phyloP scores from a whole-genome alignment of 1,140 invertebrate genomes.

The Caenorhabditis tropicalis region DNA sequence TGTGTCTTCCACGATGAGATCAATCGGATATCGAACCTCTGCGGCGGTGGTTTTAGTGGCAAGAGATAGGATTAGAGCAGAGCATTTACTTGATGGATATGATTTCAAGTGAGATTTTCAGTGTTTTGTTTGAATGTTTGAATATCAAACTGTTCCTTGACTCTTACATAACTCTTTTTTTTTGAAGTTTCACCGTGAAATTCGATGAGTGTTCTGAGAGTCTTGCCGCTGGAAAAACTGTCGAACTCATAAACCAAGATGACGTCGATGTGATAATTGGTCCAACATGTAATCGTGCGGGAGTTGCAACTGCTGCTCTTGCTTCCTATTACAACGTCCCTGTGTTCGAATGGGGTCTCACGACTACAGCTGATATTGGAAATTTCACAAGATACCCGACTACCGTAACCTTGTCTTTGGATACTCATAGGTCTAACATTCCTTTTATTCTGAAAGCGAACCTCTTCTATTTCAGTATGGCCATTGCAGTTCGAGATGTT shows the following conservation, averaged over 20 bases:
- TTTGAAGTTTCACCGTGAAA: conserved; percentile 10
- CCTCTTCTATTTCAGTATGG: not conserved
- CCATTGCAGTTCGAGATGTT: not conserved
- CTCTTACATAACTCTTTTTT: too few relatives aligned
- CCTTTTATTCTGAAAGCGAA: not conserved
- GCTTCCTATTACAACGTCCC: conserved; percentile 28
- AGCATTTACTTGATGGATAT: not conserved
- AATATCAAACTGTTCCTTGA: not conserved
- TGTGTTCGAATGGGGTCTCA: not conserved
- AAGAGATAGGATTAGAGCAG: not conserved
- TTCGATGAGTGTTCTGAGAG: conserved; percentile 16
- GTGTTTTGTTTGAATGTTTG: not conserved
- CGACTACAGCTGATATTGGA: not conserved
- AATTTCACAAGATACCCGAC: conserved; percentile 10
- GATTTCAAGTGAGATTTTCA: not conserved
- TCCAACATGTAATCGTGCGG: not conserved
- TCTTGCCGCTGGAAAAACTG: not conserved
- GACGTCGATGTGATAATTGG: conserved; percentile 35
- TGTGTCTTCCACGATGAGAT: not conserved
- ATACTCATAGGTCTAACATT: not conserved
- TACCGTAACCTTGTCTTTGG: not conserved
- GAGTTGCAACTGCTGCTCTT: not conserved
- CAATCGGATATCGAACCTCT: conserved; percentile 26
- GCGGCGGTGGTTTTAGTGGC: conserved; percentile 6
- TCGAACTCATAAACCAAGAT: conserved; percentile 3